Conservation (phyloP, 1,140 invertebrate genomes). For the Atta cephalotes region DNA sequence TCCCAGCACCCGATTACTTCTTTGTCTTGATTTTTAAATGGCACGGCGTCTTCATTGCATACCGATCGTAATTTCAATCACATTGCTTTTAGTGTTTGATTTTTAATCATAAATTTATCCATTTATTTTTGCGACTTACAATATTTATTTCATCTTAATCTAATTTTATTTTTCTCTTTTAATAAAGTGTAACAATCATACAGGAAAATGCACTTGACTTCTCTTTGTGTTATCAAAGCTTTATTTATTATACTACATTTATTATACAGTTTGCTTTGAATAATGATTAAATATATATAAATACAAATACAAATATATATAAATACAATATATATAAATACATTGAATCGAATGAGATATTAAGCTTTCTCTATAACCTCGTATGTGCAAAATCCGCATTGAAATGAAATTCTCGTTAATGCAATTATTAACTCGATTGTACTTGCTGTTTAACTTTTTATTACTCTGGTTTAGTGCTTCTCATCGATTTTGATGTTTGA, state of each 20-base stretch:
- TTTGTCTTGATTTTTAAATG: constrained; percentile 12
- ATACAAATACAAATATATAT: too few species aligned
- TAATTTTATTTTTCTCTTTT: neutral
- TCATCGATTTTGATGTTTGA: constrained; percentile 28
- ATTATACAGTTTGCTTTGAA: neutral
- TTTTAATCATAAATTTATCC: neutral
- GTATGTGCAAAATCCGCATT: constrained; percentile 12
- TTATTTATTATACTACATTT: neutral
- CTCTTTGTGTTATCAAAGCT: constrained; percentile 2
- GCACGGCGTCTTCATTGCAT: neutral
- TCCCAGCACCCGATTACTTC: constrained; percentile 41
- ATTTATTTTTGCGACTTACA: neutral
- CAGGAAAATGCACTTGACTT: neutral
- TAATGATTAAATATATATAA: neutral
- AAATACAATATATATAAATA: neutral
- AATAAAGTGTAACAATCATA: neutral
- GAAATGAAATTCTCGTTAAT: constrained; percentile 1
- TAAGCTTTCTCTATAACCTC: neutral
- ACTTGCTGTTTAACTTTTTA: constrained; percentile 50
- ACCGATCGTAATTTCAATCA: constrained; percentile 32
- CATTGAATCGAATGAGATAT: neutral
- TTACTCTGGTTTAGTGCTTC: constrained; percentile 1
- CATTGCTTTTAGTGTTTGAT: neutral
- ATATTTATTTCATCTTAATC: constrained; percentile 3
- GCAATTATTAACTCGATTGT: constrained; percentile 31